These are phyloP conservation scores for Xenopus petersii DNA, from an alignment of 2,797 vertebrate genomes.

Conservation along the genomic window DNA sequence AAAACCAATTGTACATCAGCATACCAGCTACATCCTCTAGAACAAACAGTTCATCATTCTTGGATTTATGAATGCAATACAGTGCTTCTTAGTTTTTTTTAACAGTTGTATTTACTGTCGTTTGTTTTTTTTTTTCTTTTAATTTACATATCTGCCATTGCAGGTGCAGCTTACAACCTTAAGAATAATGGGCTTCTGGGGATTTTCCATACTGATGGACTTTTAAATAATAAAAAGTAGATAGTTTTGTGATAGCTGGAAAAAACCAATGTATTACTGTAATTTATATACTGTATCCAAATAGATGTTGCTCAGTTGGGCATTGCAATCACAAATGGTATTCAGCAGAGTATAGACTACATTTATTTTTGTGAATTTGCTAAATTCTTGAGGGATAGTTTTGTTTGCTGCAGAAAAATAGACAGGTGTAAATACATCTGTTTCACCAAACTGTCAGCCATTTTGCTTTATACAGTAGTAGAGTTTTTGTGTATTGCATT, in stretches of 20 bases:
- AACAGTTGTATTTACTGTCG: too few species aligned
- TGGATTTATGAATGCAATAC: too few species aligned
- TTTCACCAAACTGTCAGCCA: slow-evolving; percentile 41
- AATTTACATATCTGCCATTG: too few species aligned
- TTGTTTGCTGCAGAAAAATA: slow-evolving; percentile 40
- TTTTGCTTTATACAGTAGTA: not conserved
- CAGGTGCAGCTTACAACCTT: too few species aligned
- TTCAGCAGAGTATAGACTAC: slow-evolving; percentile 34
- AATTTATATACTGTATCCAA: not conserved
- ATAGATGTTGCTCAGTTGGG: slow-evolving; percentile 16
- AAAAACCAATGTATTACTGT: too few species aligned
- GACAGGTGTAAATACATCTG: slow-evolving; percentile 45
- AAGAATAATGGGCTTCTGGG: not conserved
- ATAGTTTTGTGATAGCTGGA: not conserved
- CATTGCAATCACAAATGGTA: slow-evolving; percentile 41
- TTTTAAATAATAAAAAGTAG: slow-evolving; percentile 23
- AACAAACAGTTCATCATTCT: too few species aligned
- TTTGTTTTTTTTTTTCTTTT: too few species aligned
- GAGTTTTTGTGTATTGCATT: not conserved
- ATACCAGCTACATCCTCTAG: too few species aligned
- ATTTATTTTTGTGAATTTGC: slow-evolving; percentile 37
- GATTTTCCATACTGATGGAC: slow-evolving; percentile 11
- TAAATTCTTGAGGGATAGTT: slow-evolving; percentile 42
- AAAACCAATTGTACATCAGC: too few species aligned
- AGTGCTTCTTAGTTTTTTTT: too few species aligned